Conservation (phyloP, 1,140 invertebrate species). For the Plodia interpunctella region DNA sequence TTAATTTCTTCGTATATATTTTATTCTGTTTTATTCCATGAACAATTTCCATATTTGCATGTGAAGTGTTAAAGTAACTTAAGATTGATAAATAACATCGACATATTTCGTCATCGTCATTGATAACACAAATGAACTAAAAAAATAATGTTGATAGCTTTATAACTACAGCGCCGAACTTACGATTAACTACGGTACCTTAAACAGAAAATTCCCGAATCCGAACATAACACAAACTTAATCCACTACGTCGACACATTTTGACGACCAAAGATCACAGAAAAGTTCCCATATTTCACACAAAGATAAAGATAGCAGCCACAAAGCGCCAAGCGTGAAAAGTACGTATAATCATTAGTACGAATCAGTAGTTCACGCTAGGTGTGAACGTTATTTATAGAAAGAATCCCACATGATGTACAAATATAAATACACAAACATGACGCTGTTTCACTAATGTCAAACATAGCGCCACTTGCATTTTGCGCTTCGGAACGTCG, state of each 20-base stretch:
- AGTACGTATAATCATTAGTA: background rate
- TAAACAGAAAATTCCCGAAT: slow-evolving; percentile 58
- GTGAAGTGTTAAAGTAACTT: too few species aligned
- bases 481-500: background rate
- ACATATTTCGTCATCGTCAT: too few species aligned
- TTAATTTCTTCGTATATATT: too few species aligned
- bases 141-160: background rate
- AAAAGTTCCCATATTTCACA: slow-evolving; percentile 7
- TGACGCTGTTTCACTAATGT: background rate
- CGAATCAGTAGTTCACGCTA: background rate
- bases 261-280: slow-evolving; percentile 36
- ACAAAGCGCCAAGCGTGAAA: background rate
- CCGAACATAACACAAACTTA: slow-evolving; percentile 47
- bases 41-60: too few species aligned
- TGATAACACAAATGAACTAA: too few species aligned
- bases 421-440: slow-evolving; percentile 34
- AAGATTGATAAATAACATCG: too few species aligned
- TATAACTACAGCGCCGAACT: too few species aligned
- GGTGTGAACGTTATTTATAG: slow-evolving; percentile 63
- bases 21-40: too few species aligned
- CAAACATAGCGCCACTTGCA: background rate
- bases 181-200: slow-evolving; percentile 33
- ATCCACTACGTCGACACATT: slow-evolving; percentile 30
- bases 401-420: slow-evolving; percentile 61
- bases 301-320: background rate